These are phyloP conservation scores for Notolabrus celidotus DNA, from an alignment of 2,797 vertebrate genomes.

Conservation along the genomic window DNA sequence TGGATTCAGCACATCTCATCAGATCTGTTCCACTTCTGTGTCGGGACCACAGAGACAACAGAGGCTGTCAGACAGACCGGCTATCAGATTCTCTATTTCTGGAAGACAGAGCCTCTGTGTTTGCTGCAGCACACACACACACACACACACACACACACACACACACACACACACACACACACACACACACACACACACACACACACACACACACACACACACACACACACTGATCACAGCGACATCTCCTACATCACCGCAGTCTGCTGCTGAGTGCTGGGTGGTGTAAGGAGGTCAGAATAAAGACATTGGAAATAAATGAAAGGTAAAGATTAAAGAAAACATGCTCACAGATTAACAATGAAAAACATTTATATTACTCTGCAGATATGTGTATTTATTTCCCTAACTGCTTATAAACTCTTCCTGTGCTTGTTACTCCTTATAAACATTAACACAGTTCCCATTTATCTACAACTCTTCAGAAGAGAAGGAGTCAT, in stretches of 20 bases:
- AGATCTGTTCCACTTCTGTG: slow-evolving; percentile 63
- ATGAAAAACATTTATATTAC: neutral
- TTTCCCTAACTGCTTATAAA: too few species aligned
- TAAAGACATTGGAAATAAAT: slow-evolving; percentile 15
- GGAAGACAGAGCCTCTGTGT: slow-evolving; percentile 67
- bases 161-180: slow-evolving; percentile 26
- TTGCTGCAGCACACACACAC: slow-evolving; percentile 24
- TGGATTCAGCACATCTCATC: slow-evolving; percentile 52
- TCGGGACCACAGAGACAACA: slow-evolving; percentile 63
- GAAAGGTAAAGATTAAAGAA: neutral
- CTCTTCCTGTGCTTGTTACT: too few species aligned
- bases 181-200: slow-evolving; percentile 24
- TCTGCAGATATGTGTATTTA: neutral
- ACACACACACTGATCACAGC: slow-evolving; percentile 43
- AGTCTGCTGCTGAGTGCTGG: slow-evolving; percentile 38
- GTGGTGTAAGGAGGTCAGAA: slow-evolving; percentile 19
- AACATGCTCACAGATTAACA: neutral
- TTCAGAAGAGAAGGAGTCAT: too few species aligned
- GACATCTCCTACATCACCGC: slow-evolving; percentile 63
- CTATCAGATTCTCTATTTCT: slow-evolving; percentile 56
- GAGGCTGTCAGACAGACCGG: slow-evolving; percentile 57
- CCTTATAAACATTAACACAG: too few species aligned
- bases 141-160: slow-evolving; percentile 28
- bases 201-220: slow-evolving; percentile 28
- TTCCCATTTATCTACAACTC: too few species aligned